Percentiles rank a stretch among this genome's conserved stretches.
These are phyloP conservation scores for Nautilus pompilius DNA, from an alignment of 1,140 invertebrate genomes.

Conservation along the genomic window DNA sequence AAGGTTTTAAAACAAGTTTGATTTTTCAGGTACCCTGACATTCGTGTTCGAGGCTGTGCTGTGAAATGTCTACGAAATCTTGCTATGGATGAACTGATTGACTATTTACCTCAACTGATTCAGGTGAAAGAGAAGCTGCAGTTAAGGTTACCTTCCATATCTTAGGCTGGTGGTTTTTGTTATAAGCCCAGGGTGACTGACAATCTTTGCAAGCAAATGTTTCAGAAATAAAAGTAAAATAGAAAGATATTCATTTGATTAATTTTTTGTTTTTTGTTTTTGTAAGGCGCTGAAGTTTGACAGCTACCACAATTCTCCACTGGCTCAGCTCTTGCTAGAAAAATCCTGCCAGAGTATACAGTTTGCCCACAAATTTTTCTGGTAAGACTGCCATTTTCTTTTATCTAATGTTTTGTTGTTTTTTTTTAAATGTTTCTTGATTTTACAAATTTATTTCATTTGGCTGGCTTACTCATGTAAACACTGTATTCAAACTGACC, in stretches of 20 bases:
- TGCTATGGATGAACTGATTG: constrained; percentile 81
- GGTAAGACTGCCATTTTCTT: constrained; percentile 58
- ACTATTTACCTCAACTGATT: constrained; percentile 89
- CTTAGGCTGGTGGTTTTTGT: not conserved
- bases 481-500: too few species aligned
- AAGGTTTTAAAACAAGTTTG: not conserved
- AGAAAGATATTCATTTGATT: not conserved
- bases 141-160: not conserved
- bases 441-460: too few species aligned
- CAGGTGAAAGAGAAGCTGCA: constrained; percentile 59
- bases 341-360: constrained; percentile 80
- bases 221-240: not conserved
- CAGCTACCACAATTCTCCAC: constrained; percentile 82
- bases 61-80: constrained; percentile 77
- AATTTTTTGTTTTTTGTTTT: constrained; percentile 5
- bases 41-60: constrained; percentile 78
- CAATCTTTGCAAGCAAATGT: not conserved
- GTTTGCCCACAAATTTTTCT: constrained; percentile 92
- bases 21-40: constrained; percentile 80
- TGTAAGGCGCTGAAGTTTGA: constrained; percentile 81
- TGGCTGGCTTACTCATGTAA: too few species aligned
- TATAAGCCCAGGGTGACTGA: not conserved
- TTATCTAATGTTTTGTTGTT: too few species aligned
- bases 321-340: constrained; percentile 79
- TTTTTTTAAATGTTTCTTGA: too few species aligned